Percentiles rank a stretch among this genome's conserved stretches.
Conservation (phyloP, 2,113 vertebrate genomes). For the Odocoileus virginianus region DNA sequence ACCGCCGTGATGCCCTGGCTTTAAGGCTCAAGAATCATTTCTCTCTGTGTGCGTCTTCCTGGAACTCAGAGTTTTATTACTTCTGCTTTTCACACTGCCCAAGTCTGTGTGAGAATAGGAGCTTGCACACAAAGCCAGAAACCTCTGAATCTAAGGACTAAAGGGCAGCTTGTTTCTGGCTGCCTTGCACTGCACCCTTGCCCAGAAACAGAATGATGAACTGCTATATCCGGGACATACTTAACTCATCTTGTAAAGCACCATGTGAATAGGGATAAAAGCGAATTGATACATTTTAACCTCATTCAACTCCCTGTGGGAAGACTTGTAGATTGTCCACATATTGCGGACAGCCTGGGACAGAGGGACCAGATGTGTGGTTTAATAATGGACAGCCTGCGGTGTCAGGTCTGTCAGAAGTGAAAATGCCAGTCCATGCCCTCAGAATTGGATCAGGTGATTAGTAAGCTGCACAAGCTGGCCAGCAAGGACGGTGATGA, state of each 20-base stretch:
- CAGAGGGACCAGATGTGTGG: constrained; percentile 12
- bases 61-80: constrained; percentile 9
- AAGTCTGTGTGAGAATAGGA: constrained; percentile 13
- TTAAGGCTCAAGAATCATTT: neutral
- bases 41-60: neutral
- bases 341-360: neutral
- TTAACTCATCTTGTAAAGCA: constrained; percentile 54
- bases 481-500: neutral
- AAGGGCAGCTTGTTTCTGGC: neutral
- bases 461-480: neutral
- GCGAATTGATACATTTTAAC: constrained; percentile 40
- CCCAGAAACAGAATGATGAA: constrained; percentile 19
- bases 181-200: constrained; percentile 15
- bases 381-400: constrained; percentile 35
- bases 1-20: neutral
- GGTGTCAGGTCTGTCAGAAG: neutral
- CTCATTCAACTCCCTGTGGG: constrained; percentile 41
- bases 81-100: constrained; percentile 30
- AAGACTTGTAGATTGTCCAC: constrained; percentile 4
- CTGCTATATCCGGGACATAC: neutral
- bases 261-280: constrained; percentile 47
- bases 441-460: neutral
- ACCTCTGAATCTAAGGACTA: neutral
- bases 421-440: neutral
- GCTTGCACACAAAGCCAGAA: neutral